Percentiles rank a stretch among this genome's conserved stretches.
Conservation (phyloP, 2,888 invertebrate species). For the Neoascia interrupta region DNA sequence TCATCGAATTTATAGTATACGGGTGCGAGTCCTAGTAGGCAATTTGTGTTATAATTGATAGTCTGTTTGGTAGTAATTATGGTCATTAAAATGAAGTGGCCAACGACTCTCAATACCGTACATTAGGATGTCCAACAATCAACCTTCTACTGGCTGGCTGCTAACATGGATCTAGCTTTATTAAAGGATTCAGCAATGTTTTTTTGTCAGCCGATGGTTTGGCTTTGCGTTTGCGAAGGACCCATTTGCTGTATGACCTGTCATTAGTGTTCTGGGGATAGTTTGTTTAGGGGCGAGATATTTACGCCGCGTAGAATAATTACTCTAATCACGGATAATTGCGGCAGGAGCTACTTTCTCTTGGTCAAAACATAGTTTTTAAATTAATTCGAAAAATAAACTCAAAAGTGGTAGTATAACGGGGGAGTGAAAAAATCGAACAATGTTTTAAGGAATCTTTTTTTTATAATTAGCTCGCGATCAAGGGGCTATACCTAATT, state of each 20-base stretch:
- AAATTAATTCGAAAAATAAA: no score
- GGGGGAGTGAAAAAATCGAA: no score
- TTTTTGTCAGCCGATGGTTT: not conserved
- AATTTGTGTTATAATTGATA: constrained; percentile 67
- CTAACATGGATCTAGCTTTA: constrained; percentile 27
- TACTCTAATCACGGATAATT: constrained; percentile 49
- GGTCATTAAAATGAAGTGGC: constrained; percentile 59
- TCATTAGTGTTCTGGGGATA: constrained; percentile 27
- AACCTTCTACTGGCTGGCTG: not conserved
- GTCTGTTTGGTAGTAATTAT: constrained; percentile 64
- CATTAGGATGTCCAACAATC: no score
- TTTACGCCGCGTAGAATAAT: constrained; percentile 43
- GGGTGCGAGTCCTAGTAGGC: constrained; percentile 39
- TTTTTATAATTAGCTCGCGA: no score
- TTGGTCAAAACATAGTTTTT: not conserved
- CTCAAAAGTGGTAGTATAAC: no score
- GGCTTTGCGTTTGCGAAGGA: constrained; percentile 13
- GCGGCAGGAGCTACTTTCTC: constrained; percentile 19
- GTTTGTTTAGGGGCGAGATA: constrained; percentile 15
- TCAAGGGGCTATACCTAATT: no score
- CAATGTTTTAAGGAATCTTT: no score
- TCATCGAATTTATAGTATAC: no score
- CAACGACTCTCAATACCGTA: constrained; percentile 24
- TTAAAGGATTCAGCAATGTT: constrained; percentile 27
- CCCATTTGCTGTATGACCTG: constrained; percentile 31